These are phyloP conservation scores for Megalopta genalis DNA, from an alignment of 1,140 invertebrate species.

Conservation along the genomic window DNA sequence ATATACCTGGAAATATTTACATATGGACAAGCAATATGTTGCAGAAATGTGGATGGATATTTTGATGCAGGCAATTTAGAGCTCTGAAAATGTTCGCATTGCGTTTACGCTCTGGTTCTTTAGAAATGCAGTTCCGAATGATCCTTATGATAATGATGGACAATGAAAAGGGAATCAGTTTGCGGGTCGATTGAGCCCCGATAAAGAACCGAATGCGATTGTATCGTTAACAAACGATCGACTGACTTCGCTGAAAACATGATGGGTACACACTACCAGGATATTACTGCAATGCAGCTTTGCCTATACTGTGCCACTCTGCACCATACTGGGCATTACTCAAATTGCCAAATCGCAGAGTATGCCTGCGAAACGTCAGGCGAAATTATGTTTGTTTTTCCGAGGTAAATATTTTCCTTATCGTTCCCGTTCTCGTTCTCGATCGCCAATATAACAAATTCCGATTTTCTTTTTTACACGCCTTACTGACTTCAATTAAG, in stretches of 20 bases:
- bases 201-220: neutral
- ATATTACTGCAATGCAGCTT: slow-evolving; percentile 58
- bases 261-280: neutral
- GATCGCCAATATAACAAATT: neutral
- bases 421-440: neutral
- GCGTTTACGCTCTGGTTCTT: too few species aligned
- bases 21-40: too few species aligned
- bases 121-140: neutral
- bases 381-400: neutral
- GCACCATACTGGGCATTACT: slow-evolving; percentile 42
- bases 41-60: too few species aligned
- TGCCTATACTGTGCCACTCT: slow-evolving; percentile 52
- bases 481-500: neutral
- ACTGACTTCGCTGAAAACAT: slow-evolving; percentile 2
- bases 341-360: neutral
- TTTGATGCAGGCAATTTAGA: too few species aligned
- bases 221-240: neutral
- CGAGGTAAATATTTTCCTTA: neutral
- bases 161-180: neutral
- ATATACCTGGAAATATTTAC: too few species aligned
- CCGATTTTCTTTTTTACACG: neutral
- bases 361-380: neutral
- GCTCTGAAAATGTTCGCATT: too few species aligned
- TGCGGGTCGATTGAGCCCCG: neutral
- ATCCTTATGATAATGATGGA: neutral